phyloP scores from a whole-genome alignment of 2,888 invertebrate genomes.

The Oligia strigilis region DNA sequence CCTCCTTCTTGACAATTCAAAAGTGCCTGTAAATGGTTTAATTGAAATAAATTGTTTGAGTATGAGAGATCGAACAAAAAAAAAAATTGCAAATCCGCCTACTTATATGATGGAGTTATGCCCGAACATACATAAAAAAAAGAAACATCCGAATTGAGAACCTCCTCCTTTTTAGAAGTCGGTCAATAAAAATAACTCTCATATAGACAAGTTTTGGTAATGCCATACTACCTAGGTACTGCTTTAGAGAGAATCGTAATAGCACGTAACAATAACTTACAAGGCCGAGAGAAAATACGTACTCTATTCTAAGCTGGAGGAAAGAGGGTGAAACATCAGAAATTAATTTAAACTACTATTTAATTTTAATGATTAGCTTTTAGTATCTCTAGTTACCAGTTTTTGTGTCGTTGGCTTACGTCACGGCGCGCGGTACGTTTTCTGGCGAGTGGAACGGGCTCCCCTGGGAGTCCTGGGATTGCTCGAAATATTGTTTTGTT shows the following conservation, averaged over 20 bases:
- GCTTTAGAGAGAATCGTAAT: not conserved
- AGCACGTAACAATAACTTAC: not conserved
- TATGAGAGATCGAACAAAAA: too few species aligned
- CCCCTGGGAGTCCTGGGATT: constrained; percentile 23
- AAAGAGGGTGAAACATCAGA: too few species aligned
- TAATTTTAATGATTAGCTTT: not conserved
- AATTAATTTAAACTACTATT: not conserved
- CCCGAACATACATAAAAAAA: too few species aligned
- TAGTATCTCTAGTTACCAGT: not conserved
- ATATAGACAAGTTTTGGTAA: not conserved
- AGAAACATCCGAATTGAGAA: too few species aligned
- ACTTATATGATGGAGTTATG: too few species aligned
- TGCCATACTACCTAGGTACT: not conserved
- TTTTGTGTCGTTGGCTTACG: not conserved
- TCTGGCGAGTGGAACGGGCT: constrained; percentile 17
- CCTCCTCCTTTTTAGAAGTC: too few species aligned
- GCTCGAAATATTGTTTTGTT: constrained; percentile 22
- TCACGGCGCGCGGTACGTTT: not conserved
- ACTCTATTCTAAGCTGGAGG: not conserved
- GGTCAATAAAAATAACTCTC: not conserved
- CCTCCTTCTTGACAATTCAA: too few species aligned
- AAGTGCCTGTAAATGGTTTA: too few species aligned
- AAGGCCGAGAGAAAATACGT: not conserved
- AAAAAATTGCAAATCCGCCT: too few species aligned
- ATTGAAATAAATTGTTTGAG: too few species aligned